A percentile compares a stretch with the other conserved stretches of the same genome.
Evolutionary conservation across 2,113 vertebrate species (phyloP).

Genomic region (Castor canadensis): DNA sequence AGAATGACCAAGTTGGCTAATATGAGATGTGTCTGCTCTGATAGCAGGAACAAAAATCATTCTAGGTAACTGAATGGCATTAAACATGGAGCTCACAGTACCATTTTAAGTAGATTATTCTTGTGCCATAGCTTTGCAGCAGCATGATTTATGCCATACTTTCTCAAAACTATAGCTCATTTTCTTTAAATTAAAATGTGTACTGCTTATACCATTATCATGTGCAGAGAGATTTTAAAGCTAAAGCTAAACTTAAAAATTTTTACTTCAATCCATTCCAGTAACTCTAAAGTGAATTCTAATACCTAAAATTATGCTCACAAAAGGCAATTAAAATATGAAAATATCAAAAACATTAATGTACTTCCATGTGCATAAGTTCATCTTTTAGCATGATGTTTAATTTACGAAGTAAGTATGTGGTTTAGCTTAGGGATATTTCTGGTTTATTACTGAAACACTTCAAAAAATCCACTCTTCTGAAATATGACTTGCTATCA

Average conservation of each 20-base stretch:
- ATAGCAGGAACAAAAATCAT: not conserved
- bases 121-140: not conserved
- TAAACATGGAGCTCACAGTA: not conserved
- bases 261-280: not conserved
- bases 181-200: not conserved
- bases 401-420: not conserved
- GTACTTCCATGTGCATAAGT: not conserved
- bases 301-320: not conserved
- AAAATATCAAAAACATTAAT: not conserved
- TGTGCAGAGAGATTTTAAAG: not conserved
- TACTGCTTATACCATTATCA: not conserved
- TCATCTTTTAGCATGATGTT: not conserved
- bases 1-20: not conserved
- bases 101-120: not conserved
- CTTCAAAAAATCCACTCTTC: not conserved
- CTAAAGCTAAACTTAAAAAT: not conserved
- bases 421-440: not conserved
- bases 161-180: not conserved
- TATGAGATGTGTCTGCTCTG: rapidly evolving
- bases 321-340: not conserved
- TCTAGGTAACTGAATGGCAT: not conserved
- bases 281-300: not conserved
- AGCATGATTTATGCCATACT: not conserved
- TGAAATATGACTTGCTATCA: slow-evolving; percentile 6
- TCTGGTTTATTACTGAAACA: not conserved